Base-by-base conservation (phyloP, 2,113 vertebrate species). In the Colossoma macropomum region DNA sequence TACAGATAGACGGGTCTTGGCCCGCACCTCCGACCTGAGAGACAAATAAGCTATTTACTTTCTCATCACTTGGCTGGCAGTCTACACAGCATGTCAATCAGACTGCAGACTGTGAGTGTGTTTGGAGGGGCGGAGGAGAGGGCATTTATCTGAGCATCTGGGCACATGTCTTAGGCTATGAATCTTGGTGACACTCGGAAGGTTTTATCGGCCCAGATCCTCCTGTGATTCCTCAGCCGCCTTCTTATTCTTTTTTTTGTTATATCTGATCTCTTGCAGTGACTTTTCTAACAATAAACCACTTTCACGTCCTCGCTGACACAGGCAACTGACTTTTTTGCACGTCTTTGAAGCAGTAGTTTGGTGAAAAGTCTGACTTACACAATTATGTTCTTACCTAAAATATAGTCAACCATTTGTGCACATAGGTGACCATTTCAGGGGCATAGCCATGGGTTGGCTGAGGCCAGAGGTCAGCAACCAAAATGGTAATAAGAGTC, bases 31-130 rank as follows among this genome's bases (percentile, higher is more conserved):
- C 15, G 34, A 80, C 77, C 72, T 27, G 38, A 72, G 50, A 86
- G 77, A 83, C 50, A 66, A 79, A 83, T 83, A 84, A 78, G 82
- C 69, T 56, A 79, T 87, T 84, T 82, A 79, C 30, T 84, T 85
- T 85, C 83, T 54, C 79, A 81, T 66, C 71, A 84, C 79, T 48
- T 23, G 48, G 48, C 71, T 54, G 80, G 41, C 48, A 68, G 62
- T 34, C 3, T 78, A 77, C 70, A 81, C 75, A 65, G 75, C 25
- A 21, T 68, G 60, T 84, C 86, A 78, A 70, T 81, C 82, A 74
- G 70, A 66, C 41, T 54, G 68, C 48, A 56, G 70, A 32, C 65
- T 48, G 48, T 30, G 74, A 75, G 84, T 27, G 59, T 62, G 59
- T 27, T 74, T 65, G n/a, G 75, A 75, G 32, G 41, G 74, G 15